These are phyloP conservation scores for Tribolium freemani DNA, from an alignment of 2,888 invertebrate species.

Conservation along the genomic window DNA sequence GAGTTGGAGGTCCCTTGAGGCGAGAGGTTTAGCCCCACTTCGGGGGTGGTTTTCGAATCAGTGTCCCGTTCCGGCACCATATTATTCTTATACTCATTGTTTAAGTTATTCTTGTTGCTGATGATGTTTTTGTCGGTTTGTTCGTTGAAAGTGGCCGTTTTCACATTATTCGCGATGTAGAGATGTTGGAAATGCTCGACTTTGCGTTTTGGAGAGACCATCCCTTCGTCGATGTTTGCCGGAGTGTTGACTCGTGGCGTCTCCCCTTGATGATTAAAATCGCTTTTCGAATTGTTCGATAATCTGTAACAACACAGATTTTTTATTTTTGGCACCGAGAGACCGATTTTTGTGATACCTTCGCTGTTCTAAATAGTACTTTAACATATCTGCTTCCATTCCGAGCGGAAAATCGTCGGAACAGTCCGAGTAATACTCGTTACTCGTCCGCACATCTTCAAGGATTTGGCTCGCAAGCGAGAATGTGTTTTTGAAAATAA, in stretches of 20 bases:
- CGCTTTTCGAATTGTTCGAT: constrained; percentile 69
- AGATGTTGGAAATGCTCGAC: constrained; percentile 65
- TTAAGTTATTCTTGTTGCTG: constrained; percentile 57
- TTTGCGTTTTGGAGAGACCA: constrained; percentile 66
- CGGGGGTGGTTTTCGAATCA: constrained; percentile 64
- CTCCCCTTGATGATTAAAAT: constrained; percentile 58
- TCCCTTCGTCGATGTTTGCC: constrained; percentile 59
- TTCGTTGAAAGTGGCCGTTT: constrained; percentile 65
- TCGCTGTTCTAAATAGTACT: constrained; percentile 54
- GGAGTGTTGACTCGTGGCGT: constrained; percentile 61
- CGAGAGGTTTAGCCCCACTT: constrained; percentile 60
- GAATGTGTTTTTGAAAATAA: constrained; percentile 64
- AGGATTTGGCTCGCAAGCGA: constrained; percentile 64
- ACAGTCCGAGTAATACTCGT: constrained; percentile 56
- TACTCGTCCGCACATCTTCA: constrained; percentile 61
- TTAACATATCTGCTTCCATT: constrained; percentile 65
- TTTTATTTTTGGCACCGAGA: not conserved
- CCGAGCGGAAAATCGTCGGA: constrained; percentile 66
- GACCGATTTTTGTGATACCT: constrained; percentile 44
- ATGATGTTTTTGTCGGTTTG: constrained; percentile 60
- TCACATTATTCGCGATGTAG: constrained; percentile 66
- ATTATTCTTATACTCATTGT: constrained; percentile 61
- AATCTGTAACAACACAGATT: constrained; percentile 62
- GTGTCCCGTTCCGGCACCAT: constrained; percentile 73
- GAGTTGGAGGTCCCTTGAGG: constrained; percentile 55